Conservation (phyloP, 2,113 vertebrate species). For the Mesoclemmys tuberculata region DNA sequence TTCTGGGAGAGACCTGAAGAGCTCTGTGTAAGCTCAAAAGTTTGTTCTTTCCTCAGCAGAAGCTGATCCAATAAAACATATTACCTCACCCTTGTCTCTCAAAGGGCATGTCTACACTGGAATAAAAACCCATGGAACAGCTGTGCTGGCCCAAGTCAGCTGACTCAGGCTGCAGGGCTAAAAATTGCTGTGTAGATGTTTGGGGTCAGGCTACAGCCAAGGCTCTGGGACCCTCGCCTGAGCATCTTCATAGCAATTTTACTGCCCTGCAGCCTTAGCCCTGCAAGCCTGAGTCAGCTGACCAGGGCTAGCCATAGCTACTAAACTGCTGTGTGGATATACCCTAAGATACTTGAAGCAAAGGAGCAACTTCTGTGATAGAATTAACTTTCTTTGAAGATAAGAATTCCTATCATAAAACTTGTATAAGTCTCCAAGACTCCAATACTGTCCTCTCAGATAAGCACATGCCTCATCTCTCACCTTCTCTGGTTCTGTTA, state of each 20-base stretch:
- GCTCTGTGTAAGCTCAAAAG: too few relatives aligned
- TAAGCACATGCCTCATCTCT: background rate
- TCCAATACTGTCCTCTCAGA: background rate
- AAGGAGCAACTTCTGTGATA: background rate
- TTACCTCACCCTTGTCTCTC: background rate
- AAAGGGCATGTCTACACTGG: background rate
- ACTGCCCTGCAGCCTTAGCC: background rate
- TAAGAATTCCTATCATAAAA: background rate
- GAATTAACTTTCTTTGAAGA: background rate
- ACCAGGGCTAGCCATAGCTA: too few relatives aligned
- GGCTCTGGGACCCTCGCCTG: background rate
- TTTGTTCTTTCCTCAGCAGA: too few relatives aligned
- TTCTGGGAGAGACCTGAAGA: too few relatives aligned
- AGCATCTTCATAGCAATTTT: background rate
- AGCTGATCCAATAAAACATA: background rate
- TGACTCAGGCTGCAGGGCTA: background rate
- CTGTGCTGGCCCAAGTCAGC: background rate
- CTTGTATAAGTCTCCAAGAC: background rate
- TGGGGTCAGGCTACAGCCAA: background rate
- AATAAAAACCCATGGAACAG: background rate
- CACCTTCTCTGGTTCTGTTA: background rate
- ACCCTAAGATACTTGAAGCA: background rate
- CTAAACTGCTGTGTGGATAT: background rate
- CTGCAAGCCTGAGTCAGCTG: background rate
- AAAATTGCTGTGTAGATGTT: background rate